Conservation (phyloP, 2,797 vertebrate species). For the Pangasius krempfi region DNA sequence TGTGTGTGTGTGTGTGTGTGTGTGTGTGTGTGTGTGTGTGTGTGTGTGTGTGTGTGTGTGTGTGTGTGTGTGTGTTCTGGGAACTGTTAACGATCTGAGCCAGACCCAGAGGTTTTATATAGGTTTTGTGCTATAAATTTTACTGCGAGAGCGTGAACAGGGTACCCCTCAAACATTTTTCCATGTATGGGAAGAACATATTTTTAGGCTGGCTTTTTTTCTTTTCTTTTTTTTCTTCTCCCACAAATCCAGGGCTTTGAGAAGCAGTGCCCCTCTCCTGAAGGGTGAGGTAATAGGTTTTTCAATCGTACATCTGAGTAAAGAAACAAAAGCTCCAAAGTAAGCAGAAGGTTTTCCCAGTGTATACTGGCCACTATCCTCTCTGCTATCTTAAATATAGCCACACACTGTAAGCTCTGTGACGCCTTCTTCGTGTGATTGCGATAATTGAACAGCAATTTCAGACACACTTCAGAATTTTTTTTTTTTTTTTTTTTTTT, state of each 20-base stretch:
- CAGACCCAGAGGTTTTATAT: neutral
- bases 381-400: neutral
- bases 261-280: constrained; percentile 36
- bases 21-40: too few relatives aligned
- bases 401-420: neutral
- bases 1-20: too few relatives aligned
- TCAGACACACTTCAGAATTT: too few relatives aligned
- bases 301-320: constrained; percentile 30
- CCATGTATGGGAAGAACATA: constrained; percentile 56
- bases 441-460: neutral
- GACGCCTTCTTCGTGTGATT: neutral
- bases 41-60: too few relatives aligned
- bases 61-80: neutral
- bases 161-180: constrained; percentile 37
- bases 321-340: constrained; percentile 24
- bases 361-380: neutral
- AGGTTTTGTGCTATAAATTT: constrained; percentile 28
- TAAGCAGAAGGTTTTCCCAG: neutral
- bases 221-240: neutral
- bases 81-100: neutral
- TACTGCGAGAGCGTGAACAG: neutral
- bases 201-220: constrained; percentile 48
- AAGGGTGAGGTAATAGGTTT: constrained; percentile 48
- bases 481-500: too few relatives aligned
- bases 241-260: neutral